These are phyloP conservation scores for Tuberolachnus salignus DNA, from an alignment of 2,888 invertebrate species.

Conservation along the genomic window DNA sequence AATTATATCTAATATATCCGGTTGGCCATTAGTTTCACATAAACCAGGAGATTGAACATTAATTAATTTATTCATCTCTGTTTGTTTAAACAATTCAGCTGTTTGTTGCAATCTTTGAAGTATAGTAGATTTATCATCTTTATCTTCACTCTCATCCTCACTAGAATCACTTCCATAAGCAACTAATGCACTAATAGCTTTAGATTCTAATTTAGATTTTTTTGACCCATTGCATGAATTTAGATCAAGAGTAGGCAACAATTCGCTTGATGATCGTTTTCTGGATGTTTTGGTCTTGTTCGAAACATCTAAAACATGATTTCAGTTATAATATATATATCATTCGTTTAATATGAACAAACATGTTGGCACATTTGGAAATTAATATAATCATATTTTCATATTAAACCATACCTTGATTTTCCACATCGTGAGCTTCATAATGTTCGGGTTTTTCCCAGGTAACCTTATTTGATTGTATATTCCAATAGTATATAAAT, in stretches of 20 bases:
- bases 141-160: slow-evolving; percentile 58
- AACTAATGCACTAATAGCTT: slow-evolving; percentile 35
- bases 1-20: slow-evolving; percentile 63
- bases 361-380: background rate
- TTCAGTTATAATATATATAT: background rate
- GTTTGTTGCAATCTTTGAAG: slow-evolving; percentile 66
- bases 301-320: slow-evolving; percentile 24
- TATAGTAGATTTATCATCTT: slow-evolving; percentile 66
- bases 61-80: slow-evolving; percentile 66
- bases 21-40: slow-evolving; percentile 58
- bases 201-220: slow-evolving; percentile 51
- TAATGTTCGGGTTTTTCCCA: slow-evolving; percentile 70
- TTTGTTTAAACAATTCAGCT: slow-evolving; percentile 66
- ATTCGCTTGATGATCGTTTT: slow-evolving; percentile 40
- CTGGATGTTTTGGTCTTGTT: slow-evolving; percentile 28
- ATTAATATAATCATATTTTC: background rate
- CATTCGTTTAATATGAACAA: background rate
- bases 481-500: slow-evolving; percentile 72
- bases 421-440: slow-evolving; percentile 57
- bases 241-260: slow-evolving; percentile 15
- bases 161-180: slow-evolving; percentile 56
- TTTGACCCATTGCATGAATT: slow-evolving; percentile 34
- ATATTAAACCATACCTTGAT: slow-evolving; percentile 25
- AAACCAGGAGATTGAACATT: slow-evolving; percentile 62
- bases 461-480: slow-evolving; percentile 69